Base-by-base conservation (phyloP, 2,888 invertebrate species). In the Nomada ruficornis region DNA sequence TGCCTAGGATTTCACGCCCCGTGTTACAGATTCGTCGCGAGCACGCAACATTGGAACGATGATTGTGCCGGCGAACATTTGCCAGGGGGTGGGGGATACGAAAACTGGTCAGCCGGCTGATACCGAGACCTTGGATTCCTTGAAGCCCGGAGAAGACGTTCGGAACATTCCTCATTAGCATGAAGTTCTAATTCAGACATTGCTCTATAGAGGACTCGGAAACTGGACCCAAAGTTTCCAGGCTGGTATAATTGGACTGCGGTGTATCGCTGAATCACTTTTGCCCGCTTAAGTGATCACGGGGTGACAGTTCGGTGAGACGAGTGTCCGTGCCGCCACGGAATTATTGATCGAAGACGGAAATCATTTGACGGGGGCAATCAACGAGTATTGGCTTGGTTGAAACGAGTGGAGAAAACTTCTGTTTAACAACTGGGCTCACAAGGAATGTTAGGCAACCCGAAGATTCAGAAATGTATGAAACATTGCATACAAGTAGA, bases 21-120 rank as follows among this genome's bases (percentile, higher is more conserved):
- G 44, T 71, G 52, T 54, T 57, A 65, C 47, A 29, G 26, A 65
- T 67, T 29, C 59, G 59, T 15, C 29, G 20, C n/a, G 59, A 42
- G 50, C 23, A 74, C 59, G 67, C 57, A 59, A 59, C 36, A 47
- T 55, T 74, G 47, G 64, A 59, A 65, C 50, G 67, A 68, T 68
- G 62, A 75, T 75, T 68, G 68, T 68, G 75, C 54, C 36, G 36
- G 7, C 36, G 36, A 7, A 36, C 36, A 36, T 36, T 36, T 36
- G 7, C 29, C 15, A 60, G 64, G 26, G 42, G 15, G 60, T 11
- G 15, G 54, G 10, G n/a, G n/a, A 0, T 50, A 20, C 36, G 20
- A 57, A 68, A 57, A 44, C n/a, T 26, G 23, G 57, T 69, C 68
- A 57, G 23, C 44, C 57, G 55, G 42, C 15, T 55, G 23, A 42